Percentiles rank a stretch among this genome's conserved stretches.
These are phyloP conservation scores for Mesocricetus auratus DNA, from an alignment of 2,113 vertebrate species.

Conservation along the genomic window DNA sequence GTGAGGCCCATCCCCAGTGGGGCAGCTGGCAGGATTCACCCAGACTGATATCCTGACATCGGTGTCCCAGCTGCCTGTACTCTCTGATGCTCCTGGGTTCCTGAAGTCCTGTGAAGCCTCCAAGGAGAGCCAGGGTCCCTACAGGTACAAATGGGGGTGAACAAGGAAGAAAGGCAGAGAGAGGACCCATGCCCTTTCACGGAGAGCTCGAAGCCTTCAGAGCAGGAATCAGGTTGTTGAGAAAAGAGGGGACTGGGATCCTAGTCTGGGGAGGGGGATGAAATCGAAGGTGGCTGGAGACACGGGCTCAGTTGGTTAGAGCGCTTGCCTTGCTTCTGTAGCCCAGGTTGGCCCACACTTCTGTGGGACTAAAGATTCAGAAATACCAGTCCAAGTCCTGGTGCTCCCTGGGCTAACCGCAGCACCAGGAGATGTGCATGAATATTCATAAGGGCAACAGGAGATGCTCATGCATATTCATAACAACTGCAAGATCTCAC, in stretches of 20 bases:
- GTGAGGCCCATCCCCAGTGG: background rate
- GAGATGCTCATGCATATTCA: background rate
- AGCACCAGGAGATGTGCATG: background rate
- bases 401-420: background rate
- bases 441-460: conserved; percentile 4
- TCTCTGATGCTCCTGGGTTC: background rate
- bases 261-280: no score
- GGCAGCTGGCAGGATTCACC: background rate
- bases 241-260: background rate
- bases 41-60: background rate
- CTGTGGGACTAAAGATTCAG: background rate
- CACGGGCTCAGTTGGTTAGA: background rate
- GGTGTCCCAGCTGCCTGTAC: background rate
- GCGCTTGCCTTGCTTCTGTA: background rate
- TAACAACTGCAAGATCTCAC: background rate
- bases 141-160: background rate
- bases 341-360: background rate
- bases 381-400: background rate
- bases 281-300: background rate
- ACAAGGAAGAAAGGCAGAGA: background rate
- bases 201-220: background rate
- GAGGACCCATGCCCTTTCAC: background rate
- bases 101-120: background rate
- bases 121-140: background rate
- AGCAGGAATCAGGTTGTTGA: background rate